Percentiles rank a stretch among this genome's conserved stretches.
Conservation (phyloP, 2,797 vertebrate genomes). For the Hippopotamyrus pictus region DNA sequence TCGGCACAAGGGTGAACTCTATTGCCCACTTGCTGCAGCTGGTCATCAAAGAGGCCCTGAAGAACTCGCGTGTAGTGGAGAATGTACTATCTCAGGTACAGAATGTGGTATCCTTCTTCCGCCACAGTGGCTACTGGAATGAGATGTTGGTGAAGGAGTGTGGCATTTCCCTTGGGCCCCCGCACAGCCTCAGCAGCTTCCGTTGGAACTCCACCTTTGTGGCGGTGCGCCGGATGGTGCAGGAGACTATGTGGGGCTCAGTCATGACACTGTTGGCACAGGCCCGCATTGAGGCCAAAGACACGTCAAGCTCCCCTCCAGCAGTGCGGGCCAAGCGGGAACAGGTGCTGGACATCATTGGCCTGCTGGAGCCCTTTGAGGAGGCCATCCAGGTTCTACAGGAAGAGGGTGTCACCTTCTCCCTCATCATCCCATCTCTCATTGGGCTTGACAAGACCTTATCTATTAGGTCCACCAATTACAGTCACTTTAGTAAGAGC, state of each 20-base stretch:
- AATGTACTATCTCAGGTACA: constrained; percentile 60
- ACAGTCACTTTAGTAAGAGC: constrained; percentile 55
- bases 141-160: constrained; percentile 58
- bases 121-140: constrained; percentile 59
- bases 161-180: constrained; percentile 51
- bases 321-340: constrained; percentile 58
- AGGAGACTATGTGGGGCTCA: constrained; percentile 51
- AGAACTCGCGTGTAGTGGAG: constrained; percentile 61
- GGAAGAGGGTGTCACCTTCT: constrained; percentile 53
- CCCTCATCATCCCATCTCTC: constrained; percentile 56
- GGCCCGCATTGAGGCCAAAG: constrained; percentile 56
- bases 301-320: constrained; percentile 49
- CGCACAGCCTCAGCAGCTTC: constrained; percentile 38
- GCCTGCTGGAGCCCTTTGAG: constrained; percentile 62
- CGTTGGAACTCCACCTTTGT: constrained; percentile 63
- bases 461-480: constrained; percentile 46
- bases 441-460: constrained; percentile 60
- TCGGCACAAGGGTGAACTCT: constrained; percentile 52
- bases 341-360: constrained; percentile 60
- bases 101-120: constrained; percentile 64
- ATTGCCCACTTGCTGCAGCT: constrained; percentile 49
- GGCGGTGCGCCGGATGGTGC: constrained; percentile 52
- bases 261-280: constrained; percentile 56
- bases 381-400: constrained; percentile 62
- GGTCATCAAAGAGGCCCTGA: constrained; percentile 63